Evolutionary conservation across 2,888 invertebrate genomes (phyloP).

Genomic region (Gerris lacustris): DNA sequence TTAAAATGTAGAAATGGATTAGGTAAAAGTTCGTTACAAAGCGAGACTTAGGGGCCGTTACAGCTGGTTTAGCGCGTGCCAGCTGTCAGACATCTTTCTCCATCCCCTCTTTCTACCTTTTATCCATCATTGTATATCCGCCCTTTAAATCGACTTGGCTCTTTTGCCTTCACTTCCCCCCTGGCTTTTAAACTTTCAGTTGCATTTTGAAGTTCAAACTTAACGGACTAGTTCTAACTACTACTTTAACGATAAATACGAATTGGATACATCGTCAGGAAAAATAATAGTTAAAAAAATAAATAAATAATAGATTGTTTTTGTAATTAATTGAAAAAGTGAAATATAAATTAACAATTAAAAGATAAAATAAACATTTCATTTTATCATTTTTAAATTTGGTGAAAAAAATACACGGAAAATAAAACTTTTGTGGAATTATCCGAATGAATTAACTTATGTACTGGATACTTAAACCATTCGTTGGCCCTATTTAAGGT

Average conservation of each 20-base stretch:
- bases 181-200: constrained; percentile 1
- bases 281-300: too few species aligned
- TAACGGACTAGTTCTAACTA: not conserved
- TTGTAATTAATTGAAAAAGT: too few species aligned
- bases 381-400: too few species aligned
- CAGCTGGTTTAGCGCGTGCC: constrained; percentile 1
- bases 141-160: not conserved
- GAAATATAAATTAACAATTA: too few species aligned
- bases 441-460: too few species aligned
- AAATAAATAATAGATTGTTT: too few species aligned
- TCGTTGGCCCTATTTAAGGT: not conserved
- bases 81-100: not conserved
- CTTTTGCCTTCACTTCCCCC: not conserved
- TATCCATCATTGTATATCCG: not conserved
- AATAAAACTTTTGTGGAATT: too few species aligned
- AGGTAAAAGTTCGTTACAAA: not conserved
- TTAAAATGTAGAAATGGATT: too few species aligned
- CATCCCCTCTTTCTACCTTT: not conserved
- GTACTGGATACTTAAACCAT: not conserved
- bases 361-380: too few species aligned
- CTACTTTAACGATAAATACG: too few species aligned
- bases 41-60: not conserved
- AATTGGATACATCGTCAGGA: too few species aligned
- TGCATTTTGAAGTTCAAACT: not conserved
- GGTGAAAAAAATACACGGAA: too few species aligned